Evolutionary conservation across 2,888 invertebrate species (phyloP), one percentile per base, ranked within the genome.

Genomic region (Epinotia ramella): DNA sequence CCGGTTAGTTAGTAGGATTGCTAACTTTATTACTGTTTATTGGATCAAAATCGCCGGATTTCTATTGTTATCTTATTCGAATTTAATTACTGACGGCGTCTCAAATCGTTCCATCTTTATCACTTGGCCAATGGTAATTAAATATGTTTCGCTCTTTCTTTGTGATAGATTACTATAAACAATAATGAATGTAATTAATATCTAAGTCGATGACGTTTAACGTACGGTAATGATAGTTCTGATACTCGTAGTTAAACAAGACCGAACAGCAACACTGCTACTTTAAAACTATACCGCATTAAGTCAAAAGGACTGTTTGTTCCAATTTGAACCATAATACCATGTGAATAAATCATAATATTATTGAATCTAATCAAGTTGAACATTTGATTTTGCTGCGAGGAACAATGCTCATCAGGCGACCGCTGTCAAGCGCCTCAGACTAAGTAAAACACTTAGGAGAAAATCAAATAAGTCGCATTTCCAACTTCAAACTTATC

Each of bases 401-500:
- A 60, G 60, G 33, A 16, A 33, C 33, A 60, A 24, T 60, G 60
- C 20, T 11, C 60, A 28, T 60, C 60, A 60, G 7, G 28, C 28
- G 28, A 28, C 60, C 60, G 24, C 60, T 60, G 28, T 12, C 28
- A 60, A 60, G 60, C 24, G 28, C 12, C 60, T 28, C 12, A 28
- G 28, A 28, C 60, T 57, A 57, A 57, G 57, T 57, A 20, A 57
- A 57, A 60, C 60, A 28, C 28, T 60, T 60, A 16, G 60, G 9
- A 20, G 57, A 57, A 57, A 60, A 60, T 60, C 60, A 33, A 60
- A 60, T 60, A 28, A 28, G 60, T 60, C 12, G 28, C 60, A 33
- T 57, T 57, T 9, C 11, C 18, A 20, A 60, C 12, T 60, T 24
- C 28, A 6, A 60, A 60, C 13, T 24, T 60, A 4, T 16, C 60